A percentile compares a stretch with the other conserved stretches of the same genome.
Evolutionary conservation across 2,797 vertebrate genomes (phyloP).

Genomic region (Anolis apletophallus): DNA sequence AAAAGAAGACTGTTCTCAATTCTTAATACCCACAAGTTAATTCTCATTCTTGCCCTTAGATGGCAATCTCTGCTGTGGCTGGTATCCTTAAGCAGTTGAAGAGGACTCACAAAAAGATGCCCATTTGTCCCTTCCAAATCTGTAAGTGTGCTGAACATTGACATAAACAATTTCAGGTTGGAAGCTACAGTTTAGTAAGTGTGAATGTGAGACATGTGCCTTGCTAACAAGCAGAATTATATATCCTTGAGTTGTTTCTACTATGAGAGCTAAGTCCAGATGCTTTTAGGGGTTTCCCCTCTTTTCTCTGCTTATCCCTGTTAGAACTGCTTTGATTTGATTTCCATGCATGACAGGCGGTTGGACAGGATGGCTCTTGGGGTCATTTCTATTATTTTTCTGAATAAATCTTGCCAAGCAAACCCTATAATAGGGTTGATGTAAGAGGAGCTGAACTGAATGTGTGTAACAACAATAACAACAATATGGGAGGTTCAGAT

Average conservation of each 20-base stretch:
- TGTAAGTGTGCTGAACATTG: constrained; percentile 78
- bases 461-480: too few species aligned
- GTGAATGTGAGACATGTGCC: background rate
- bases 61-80: constrained; percentile 94
- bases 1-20: background rate
- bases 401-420: too few species aligned
- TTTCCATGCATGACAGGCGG: too few species aligned
- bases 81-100: constrained; percentile 97
- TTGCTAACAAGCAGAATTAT: background rate
- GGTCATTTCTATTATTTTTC: too few species aligned
- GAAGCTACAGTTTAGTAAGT: background rate
- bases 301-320: too few species aligned
- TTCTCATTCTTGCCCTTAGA: constrained; percentile 76
- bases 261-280: background rate
- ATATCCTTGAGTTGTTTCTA: background rate
- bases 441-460: too few species aligned
- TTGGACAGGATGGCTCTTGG: too few species aligned
- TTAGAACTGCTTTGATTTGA: too few species aligned
- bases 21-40: background rate
- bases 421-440: too few species aligned
- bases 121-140: constrained; percentile 88
- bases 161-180: constrained; percentile 14
- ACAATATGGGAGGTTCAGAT: background rate
- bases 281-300: background rate
- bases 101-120: constrained; percentile 90